Base-by-base conservation (phyloP, 2,797 vertebrate genomes). In the Lerista edwardsae region DNA sequence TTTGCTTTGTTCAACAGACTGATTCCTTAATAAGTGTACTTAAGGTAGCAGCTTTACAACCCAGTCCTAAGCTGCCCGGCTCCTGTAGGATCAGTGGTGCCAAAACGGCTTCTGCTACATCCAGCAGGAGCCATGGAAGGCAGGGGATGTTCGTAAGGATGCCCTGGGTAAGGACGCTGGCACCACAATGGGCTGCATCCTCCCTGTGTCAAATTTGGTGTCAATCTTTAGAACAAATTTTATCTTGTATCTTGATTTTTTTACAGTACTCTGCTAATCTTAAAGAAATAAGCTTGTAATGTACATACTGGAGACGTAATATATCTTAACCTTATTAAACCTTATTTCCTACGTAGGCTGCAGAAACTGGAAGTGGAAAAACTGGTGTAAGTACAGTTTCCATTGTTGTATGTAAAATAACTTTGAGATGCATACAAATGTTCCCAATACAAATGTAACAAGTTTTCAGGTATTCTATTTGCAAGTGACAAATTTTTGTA, bases 281-380 rank as follows among this genome's bases (percentile, higher is more conserved):
- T 19, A 25, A 85, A 75, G 21, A 19, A 19, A 80, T 80, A 31
- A 25, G 11, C 1, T 85, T 86, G 55, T 2, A 10, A 7, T 65
- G 7, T 75, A 65, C 78, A 9, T 39, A 78, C 17, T 65, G 41
- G 36, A 15, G 65, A 1, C 72, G 75, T 84, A 90, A 87, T 4
- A 44, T 55, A 55, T 55, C 51, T 55, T 55, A 55, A 55, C 51
- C 51, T 3, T 44, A 47, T 71, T 64, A 76, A 39, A 64, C 64
- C 55, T 77, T 14, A 61, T 90, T 91, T 47, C 59, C 59, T 34
- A 23, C 87, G 12, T 67, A 99, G 98, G 99, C 99, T 92, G 99
- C 99, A 91, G 99, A 99, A 96, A 99, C 99, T 0, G 99, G 99
- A 3, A 99, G 99, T 84, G 99, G 99, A n/a, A 99, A 99, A 96